Evolutionary conservation across 1,140 invertebrate species (phyloP), one percentile per base, ranked within the genome.

Genomic region (Neoseiulus cucumeris): DNA sequence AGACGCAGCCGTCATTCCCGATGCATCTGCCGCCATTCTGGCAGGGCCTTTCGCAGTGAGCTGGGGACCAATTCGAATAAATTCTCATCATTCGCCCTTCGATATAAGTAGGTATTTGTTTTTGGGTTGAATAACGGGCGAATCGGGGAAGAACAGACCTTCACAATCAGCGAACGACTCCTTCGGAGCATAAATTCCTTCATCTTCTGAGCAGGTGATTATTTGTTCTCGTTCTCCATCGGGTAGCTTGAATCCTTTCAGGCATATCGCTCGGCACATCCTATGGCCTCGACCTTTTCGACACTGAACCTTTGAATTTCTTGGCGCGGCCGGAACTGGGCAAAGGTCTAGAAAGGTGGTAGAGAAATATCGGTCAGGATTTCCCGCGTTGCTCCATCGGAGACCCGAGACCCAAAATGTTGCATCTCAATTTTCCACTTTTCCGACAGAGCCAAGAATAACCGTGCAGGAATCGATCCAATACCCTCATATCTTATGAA

Each of bases 21-120:
- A 84, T 71, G 71, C 87, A 91, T 17, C 85, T 83, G 0, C 88
- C 87, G 59, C 81, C 84, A 74, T 91, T 89, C 71, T 83, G 76
- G 73, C 87, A 91, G 0, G 79, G 74, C 0, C 84, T 82, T 17
- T 82, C 70, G 72, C 88, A 91, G 68, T 82, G 77, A 4, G 85
- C 86, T 87, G 68, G 77, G 72, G 44, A 66, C 68, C 33, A 67
- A 68, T 68, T 64, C 65, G 42, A 29, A 44, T 64, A 42, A 28
- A 64, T 12, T 29, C 17, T 41, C 1, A 64, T 41, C 14, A 29
- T 64, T n/a, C n/a, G n/a, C n/a, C n/a, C n/a, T n/a, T n/a, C n/a
- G n/a, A n/a, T n/a, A 68, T 30, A 67, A 68, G 68, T 64, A 66
- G 42, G n/a, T n/a, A 29, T 22, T 4, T 7, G 28, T 47, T 4